Conservation (phyloP, 2,113 vertebrate genomes). For the Hyperopisus bebe region DNA sequence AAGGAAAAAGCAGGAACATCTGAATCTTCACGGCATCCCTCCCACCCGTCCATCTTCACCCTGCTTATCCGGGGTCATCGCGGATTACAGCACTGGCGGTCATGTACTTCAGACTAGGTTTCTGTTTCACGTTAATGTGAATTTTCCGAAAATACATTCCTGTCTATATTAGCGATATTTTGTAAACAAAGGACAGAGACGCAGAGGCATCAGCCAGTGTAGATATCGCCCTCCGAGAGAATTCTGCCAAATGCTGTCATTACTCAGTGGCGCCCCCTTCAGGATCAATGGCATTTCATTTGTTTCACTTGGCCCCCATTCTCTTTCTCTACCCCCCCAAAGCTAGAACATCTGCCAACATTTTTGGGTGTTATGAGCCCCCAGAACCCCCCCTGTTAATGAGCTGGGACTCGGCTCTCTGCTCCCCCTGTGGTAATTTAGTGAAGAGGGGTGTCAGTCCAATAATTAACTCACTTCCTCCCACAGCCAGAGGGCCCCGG, state of each 20-base stretch:
- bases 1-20: not conserved
- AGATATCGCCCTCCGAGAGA: not conserved
- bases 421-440: constrained; percentile 59
- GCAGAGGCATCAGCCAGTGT: not conserved
- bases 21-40: not conserved
- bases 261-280: not conserved
- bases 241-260: not conserved
- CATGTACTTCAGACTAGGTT: not conserved
- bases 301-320: constrained; percentile 18
- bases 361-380: constrained; percentile 50
- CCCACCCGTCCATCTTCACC: not conserved
- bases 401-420: constrained; percentile 55
- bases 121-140: not conserved
- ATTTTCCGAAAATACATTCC: not conserved
- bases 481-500: constrained; percentile 22
- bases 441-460: constrained; percentile 20
- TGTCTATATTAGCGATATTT: not conserved
- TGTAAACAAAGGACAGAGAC: not conserved
- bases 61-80: not conserved
- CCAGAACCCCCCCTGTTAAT: constrained; percentile 57
- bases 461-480: constrained; percentile 1
- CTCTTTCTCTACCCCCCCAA: constrained; percentile 35
- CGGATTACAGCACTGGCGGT: not conserved
- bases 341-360: constrained; percentile 46
- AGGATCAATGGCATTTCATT: not conserved